Conservation (phyloP, 2,888 invertebrate species). For the Bugulina stolonifera region DNA sequence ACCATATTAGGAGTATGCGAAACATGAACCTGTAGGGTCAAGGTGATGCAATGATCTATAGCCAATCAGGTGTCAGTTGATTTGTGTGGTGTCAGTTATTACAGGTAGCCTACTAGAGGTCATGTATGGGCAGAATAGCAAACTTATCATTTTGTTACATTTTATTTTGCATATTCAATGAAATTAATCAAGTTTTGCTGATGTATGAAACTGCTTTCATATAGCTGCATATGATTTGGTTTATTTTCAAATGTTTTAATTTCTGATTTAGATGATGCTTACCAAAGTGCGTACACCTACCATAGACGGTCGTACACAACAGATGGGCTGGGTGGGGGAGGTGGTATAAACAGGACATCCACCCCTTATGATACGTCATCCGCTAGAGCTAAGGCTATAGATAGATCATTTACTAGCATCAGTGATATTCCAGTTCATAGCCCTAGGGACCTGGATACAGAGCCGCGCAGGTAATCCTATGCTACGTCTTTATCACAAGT, state of each 20-base stretch:
- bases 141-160: too few species aligned
- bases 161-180: neutral
- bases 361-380: neutral
- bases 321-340: constrained; percentile 5
- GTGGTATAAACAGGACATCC: constrained; percentile 21
- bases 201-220: too few species aligned
- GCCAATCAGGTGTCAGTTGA: too few species aligned
- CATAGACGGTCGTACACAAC: constrained; percentile 14
- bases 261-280: constrained; percentile 4
- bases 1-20: too few species aligned
- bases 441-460: constrained; percentile 25
- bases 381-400: neutral
- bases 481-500: too few species aligned
- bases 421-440: constrained; percentile 13
- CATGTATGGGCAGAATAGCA: neutral
- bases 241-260: neutral
- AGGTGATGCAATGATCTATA: too few species aligned
- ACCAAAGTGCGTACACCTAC: neutral
- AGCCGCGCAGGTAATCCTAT: too few species aligned
- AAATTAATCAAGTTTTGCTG: too few species aligned
- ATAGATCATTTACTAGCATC: constrained; percentile 8
- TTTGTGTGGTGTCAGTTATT: too few species aligned
- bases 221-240: too few species aligned
- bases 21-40: too few species aligned
- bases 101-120: neutral